A percentile compares a stretch with the other conserved stretches of the same genome.
These are phyloP conservation scores for Drosophila mauritiana DNA, from an alignment of 1,140 invertebrate genomes.

Conservation along the genomic window DNA sequence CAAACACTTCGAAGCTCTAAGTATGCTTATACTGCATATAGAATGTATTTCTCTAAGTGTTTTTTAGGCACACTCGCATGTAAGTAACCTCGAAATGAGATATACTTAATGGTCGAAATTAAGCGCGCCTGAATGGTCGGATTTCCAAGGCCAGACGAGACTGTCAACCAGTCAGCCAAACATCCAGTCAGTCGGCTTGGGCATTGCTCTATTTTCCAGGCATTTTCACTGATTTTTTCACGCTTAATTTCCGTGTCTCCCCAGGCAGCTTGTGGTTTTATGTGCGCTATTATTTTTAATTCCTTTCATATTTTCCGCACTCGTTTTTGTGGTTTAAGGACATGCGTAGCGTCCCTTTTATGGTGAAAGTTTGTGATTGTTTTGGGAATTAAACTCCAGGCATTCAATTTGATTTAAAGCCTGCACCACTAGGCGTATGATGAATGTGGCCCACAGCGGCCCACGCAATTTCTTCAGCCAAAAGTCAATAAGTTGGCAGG, in stretches of 20 bases:
- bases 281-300: constrained; percentile 64
- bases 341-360: constrained; percentile 30
- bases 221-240: constrained; percentile 75
- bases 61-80: constrained; percentile 33
- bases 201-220: constrained; percentile 57
- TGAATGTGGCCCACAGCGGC: constrained; percentile 43
- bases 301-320: constrained; percentile 43
- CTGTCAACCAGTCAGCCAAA: constrained; percentile 27
- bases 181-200: constrained; percentile 20
- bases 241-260: constrained; percentile 70
- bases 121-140: constrained; percentile 43
- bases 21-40: too few relatives aligned
- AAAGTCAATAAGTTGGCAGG: constrained; percentile 42
- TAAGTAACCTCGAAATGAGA: constrained; percentile 25
- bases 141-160: constrained; percentile 43
- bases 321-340: constrained; percentile 22
- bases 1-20: background rate
- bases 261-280: constrained; percentile 46
- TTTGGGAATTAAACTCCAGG: constrained; percentile 48
- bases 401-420: constrained; percentile 75
- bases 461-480: constrained; percentile 31
- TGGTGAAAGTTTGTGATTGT: constrained; percentile 59
- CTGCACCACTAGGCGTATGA: constrained; percentile 53
- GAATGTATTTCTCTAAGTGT: constrained; percentile 5
- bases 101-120: constrained; percentile 60